These are phyloP conservation scores for Eupithecia exiguata DNA, from an alignment of 2,888 invertebrate species.

Conservation along the genomic window DNA sequence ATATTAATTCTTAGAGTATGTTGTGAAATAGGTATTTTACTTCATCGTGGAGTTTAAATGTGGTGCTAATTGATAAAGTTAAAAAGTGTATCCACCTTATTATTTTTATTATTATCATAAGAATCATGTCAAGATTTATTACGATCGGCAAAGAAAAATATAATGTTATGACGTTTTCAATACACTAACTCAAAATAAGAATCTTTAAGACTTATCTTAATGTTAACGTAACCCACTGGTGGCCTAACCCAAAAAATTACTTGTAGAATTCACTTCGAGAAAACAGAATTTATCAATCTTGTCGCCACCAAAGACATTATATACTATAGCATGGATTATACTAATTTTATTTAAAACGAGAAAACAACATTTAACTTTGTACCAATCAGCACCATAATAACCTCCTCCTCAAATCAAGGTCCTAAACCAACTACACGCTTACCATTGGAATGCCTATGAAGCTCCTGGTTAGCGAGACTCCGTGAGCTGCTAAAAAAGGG, in stretches of 20 bases:
- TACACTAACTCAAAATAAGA: background rate
- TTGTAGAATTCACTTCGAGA: too few species aligned
- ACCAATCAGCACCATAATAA: slow-evolving; percentile 13
- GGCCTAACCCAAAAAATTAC: too few species aligned
- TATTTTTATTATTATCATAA: background rate
- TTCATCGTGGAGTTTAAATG: background rate
- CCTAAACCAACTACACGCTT: slow-evolving; percentile 30
- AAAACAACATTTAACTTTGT: background rate
- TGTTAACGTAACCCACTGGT: too few species aligned
- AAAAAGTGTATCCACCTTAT: background rate
- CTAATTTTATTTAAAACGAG: background rate
- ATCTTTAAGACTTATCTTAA: background rate
- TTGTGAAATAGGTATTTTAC: background rate
- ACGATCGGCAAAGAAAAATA: background rate
- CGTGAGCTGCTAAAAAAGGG: slow-evolving; percentile 97
- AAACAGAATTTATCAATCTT: too few species aligned
- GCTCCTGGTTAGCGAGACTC: slow-evolving; percentile 86
- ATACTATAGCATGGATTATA: too few species aligned
- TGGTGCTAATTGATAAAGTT: slow-evolving; percentile 5
- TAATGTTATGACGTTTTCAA: background rate
- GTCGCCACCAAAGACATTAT: too few species aligned
- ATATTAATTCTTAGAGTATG: slow-evolving; percentile 15
- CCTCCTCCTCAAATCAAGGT: background rate
- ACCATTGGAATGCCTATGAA: slow-evolving; percentile 80
- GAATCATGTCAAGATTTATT: background rate